Evolutionary conservation across 2,797 vertebrate genomes (phyloP), one percentile per base, ranked within the genome.

Genomic region (Hafferia zeledoni): DNA sequence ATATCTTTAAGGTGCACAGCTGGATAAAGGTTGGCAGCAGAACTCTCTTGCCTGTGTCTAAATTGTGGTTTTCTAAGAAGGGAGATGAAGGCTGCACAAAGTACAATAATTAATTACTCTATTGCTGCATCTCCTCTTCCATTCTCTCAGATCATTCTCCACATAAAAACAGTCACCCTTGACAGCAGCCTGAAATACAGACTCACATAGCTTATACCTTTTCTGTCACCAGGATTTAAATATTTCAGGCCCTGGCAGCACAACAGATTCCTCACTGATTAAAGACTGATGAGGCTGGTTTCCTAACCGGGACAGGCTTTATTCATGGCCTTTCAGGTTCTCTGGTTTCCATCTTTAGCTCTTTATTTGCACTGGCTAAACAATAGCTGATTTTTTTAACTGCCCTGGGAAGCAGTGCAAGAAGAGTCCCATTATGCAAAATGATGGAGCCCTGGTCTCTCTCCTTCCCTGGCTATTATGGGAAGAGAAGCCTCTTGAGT

Each of bases 351-450:
- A 60, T 89, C 61, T 93, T 94, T 85, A 65, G 71, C 31, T 46
- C 59, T 96, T 97, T 97, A 95, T 96, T 96, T 81, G 5, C 35
- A 17, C 76, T 87, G 56, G 52, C 78, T 94, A 95, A 96, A 28
- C 19, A 60, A 39, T 95, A 91, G 71, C 89, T 61, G 80, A 89
- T 92, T 96, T 90, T 90, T 80, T 88, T 88, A 94, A 94, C 83
- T 93, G 83, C 64, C n/a, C 46, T 90, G 83, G 95, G 95, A 94
- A 75, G 44, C 10, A 31, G 71, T 46, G 25, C 76, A 96, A 97
- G 95, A 97, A 97, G 83, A 96, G 93, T 86, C 69, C 75, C 82
- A 91, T 94, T 96, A 92, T 97, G 76, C 59, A 28, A 30, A 83
- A 81, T 96, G 91, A 97, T 95, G 71, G 85, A 86, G 61, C 22